A percentile compares a stretch with the other conserved stretches of the same genome.
These are phyloP conservation scores for Lasioglossum pauxillum DNA, from an alignment of 2,888 invertebrate genomes.

Conservation along the genomic window DNA sequence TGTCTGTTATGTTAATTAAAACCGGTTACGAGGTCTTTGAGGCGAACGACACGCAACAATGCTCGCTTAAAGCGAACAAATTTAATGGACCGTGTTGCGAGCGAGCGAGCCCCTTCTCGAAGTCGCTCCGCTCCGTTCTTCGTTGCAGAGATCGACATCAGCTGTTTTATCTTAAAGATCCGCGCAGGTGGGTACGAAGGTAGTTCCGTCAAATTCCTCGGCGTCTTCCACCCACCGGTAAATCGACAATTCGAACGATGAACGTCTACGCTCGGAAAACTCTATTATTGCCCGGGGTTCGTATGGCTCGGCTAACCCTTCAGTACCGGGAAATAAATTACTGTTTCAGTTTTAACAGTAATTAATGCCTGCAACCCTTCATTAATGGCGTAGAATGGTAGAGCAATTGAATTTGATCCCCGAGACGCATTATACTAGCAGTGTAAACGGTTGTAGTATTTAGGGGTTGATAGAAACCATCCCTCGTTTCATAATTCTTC, in stretches of 20 bases:
- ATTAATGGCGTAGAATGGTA: not conserved
- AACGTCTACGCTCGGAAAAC: not conserved
- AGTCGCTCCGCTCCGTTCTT: not conserved
- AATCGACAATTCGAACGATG: not conserved
- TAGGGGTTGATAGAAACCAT: not conserved
- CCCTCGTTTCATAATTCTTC: not conserved
- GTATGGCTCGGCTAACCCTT: not conserved
- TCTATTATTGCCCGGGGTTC: not conserved
- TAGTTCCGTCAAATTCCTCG: not conserved
- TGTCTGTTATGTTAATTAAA: slow-evolving; percentile 64
- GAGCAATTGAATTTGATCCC: not conserved
- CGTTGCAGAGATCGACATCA: not conserved
- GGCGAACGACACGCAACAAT: slow-evolving; percentile 57
- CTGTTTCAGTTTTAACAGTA: not conserved
- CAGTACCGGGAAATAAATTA: not conserved
- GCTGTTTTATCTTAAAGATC: not conserved
- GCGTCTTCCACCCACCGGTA: not conserved
- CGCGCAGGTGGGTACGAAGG: not conserved
- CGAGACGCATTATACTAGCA: not conserved
- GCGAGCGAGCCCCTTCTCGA: slow-evolving; percentile 3
- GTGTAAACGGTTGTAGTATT: not conserved
- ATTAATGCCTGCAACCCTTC: not conserved
- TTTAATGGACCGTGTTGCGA: slow-evolving; percentile 44
- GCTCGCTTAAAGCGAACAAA: slow-evolving; percentile 61
- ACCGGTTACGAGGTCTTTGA: slow-evolving; percentile 47